Base-by-base conservation (phyloP, 2,888 invertebrate genomes). In the Ormyrus pomaceus region DNA sequence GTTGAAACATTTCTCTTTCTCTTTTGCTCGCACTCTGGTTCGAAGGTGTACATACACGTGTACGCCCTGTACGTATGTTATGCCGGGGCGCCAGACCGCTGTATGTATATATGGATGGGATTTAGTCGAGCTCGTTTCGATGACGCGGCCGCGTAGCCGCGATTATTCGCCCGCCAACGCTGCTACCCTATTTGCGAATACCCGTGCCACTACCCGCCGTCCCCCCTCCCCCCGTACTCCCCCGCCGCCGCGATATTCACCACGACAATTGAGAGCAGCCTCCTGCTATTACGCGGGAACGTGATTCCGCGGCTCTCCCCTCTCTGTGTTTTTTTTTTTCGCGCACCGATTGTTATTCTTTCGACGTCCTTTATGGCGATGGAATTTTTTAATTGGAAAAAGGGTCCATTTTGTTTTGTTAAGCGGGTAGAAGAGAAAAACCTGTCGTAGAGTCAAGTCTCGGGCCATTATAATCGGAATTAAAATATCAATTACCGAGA, bases 161-260 rank as follows among this genome's bases (percentile, higher is more conserved):
- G 74, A 81, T 81, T 81, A 81, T 78, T 81, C 78, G 77, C 79
- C 70, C 69, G 64, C 80, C 82, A 65, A 75, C 9, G 55, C 61
- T 10, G 10, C 64, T 50, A 53, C 73, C 74, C 73, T 53, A 75
- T 77, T 81, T 77, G 78, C 72, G 56, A 62, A 34, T 62, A 69
- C 48, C 13, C 46, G 56, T 8, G 61, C 59, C 69, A 34, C 34
- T 76, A 72, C 77, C 82, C 34, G 34, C 59, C 13, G 13, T 0
- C 13, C 13, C 13, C 13, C 13, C 13, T 0, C 13, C 13, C 13
- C 0, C 13, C 13, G 13, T 13, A 68, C 68, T 65, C 69, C 77
- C 68, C 51, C 51, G 13, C 53, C 58, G 53, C 64, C 59, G 56
- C 71, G 75, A 75, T 68, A 81, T 81, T 76, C 75, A 50, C 65